Percentiles rank a stretch among this genome's conserved stretches.
phyloP scores from a whole-genome alignment of 2,113 vertebrate genomes.

The Microtus richardsoni region DNA sequence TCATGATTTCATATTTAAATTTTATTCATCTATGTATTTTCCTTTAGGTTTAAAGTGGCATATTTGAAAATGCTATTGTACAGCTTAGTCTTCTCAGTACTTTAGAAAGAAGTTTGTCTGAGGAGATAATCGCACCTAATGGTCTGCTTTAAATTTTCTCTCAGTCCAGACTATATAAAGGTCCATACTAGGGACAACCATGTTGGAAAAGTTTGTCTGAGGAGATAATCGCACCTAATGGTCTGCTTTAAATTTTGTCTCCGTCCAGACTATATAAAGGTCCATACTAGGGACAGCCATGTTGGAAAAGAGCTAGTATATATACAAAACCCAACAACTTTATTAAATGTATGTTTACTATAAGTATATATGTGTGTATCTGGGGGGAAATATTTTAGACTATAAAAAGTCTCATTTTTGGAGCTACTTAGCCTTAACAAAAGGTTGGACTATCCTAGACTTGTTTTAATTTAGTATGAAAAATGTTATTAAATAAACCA shows the following conservation, averaged over 20 bases:
- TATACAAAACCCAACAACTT: slow-evolving; percentile 5
- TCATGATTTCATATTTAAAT: slow-evolving; percentile 45
- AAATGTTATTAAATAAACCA: slow-evolving; percentile 86
- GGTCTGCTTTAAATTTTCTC: slow-evolving; percentile 25
- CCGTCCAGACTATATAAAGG: background rate
- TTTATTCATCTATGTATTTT: slow-evolving; percentile 43
- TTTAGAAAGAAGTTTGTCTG: background rate
- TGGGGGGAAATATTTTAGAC: slow-evolving; percentile 9
- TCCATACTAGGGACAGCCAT: background rate
- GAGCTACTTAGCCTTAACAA: slow-evolving; percentile 73
- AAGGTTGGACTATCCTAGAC: slow-evolving; percentile 68
- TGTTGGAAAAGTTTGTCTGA: background rate
- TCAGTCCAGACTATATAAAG: background rate
- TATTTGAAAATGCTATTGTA: slow-evolving; percentile 16
- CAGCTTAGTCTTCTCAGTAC: background rate
- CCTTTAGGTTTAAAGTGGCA: background rate
- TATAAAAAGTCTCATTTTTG: slow-evolving; percentile 52
- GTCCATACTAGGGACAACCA: background rate
- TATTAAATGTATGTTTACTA: background rate
- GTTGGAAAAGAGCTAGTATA: background rate
- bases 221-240: slow-evolving; percentile 11
- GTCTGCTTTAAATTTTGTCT: slow-evolving; percentile 27
- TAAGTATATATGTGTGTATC: background rate
- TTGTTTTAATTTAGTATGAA: slow-evolving; percentile 79
- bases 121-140: slow-evolving; percentile 24